Conservation (phyloP, 2,888 invertebrate genomes). For the Diarsia mendica region DNA sequence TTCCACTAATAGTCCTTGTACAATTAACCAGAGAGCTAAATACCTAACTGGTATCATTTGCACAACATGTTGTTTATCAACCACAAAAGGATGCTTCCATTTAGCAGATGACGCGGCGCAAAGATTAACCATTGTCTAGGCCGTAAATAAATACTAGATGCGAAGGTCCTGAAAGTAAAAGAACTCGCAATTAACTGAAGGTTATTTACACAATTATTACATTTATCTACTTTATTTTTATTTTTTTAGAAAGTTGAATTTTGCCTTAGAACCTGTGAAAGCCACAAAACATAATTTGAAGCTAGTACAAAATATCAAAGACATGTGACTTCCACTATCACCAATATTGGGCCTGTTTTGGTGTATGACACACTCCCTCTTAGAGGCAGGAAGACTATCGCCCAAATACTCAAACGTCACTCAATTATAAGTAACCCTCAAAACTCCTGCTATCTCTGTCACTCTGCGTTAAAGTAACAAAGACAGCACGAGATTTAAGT, state of each 20-base stretch:
- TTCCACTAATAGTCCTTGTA: not conserved
- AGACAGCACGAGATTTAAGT: no score
- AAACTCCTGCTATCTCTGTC: no score
- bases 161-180: not conserved
- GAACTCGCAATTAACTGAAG: not conserved
- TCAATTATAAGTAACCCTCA: no score
- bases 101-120: constrained; percentile 16
- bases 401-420: no score
- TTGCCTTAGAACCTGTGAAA: not conserved
- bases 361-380: not conserved
- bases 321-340: not conserved
- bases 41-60: not conserved
- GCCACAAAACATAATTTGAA: not conserved
- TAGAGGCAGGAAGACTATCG: no score
- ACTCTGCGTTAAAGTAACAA: no score
- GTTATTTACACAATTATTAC: not conserved
- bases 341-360: not conserved
- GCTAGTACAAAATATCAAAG: not conserved
- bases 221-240: not conserved
- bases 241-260: no score
- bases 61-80: not conserved
- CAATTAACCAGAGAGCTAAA: not conserved
- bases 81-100: constrained; percentile 35
- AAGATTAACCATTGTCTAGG: constrained; percentile 5
- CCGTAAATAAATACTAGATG: not conserved